Evolutionary conservation across 2,113 vertebrate genomes (phyloP).

Genomic region (Callocephalon fimbriatum): DNA sequence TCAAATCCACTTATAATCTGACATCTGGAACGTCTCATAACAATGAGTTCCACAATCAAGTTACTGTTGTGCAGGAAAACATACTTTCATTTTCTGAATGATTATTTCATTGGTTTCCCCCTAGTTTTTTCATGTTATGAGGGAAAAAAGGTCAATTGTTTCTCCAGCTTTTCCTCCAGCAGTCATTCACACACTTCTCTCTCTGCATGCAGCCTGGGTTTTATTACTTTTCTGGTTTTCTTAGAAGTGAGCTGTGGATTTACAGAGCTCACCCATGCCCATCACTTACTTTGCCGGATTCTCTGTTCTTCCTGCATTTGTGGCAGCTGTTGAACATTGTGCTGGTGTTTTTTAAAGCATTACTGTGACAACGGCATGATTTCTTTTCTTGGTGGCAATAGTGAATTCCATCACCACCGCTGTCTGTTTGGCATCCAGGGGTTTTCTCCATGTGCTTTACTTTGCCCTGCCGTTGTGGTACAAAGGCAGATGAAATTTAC

Average conservation of each 20-base stretch:
- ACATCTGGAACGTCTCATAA: background rate
- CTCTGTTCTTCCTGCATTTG: background rate
- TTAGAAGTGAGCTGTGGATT: background rate
- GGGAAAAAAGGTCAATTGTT: background rate
- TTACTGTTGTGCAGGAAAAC: background rate
- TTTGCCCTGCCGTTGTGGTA: accelerated
- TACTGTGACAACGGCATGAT: background rate
- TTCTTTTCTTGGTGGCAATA: background rate
- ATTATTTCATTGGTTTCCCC: background rate
- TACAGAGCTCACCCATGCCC: background rate
- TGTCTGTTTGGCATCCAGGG: background rate
- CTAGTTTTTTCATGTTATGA: background rate
- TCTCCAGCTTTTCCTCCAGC: background rate
- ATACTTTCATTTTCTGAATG: background rate
- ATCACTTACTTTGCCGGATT: background rate
- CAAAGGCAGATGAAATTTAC: background rate
- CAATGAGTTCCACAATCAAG: background rate
- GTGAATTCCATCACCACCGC: background rate
- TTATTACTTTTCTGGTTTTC: background rate
- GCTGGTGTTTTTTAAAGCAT: background rate
- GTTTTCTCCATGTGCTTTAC: background rate
- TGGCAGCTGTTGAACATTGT: background rate
- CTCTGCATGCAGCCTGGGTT: background rate
- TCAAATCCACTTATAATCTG: background rate
- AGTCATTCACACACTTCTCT: background rate